Base-by-base conservation (phyloP, 2,797 vertebrate species). In the Epinephelus awoara region DNA sequence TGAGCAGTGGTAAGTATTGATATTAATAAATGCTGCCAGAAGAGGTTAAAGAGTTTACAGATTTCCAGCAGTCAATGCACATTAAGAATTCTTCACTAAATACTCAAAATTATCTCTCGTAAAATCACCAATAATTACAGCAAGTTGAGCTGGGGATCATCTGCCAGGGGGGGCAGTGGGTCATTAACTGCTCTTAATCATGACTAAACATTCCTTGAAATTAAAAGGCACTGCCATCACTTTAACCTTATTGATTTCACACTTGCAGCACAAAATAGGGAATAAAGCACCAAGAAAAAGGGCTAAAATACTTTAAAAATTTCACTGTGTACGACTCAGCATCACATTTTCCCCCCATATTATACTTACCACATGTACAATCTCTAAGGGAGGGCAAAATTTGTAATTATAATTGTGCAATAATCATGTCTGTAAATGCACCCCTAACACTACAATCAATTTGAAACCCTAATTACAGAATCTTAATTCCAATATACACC, bases 181-280 rank as follows among this genome's bases (percentile, higher is more conserved):
- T 91, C 70, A 63, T 82, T 80, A 67, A 59, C 42, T 61, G 57
- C 34, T 80, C 66, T 74, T 78, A 72, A 87, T 85, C 64, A 80
- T 72, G 57, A 86, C 1, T 42, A 29, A 61, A 79, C 58, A n/a
- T 72, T 68, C 34, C 19, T 42, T 29, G 47, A 77, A 83, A 77
- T 88, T 75, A 83, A 80, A 85, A 65, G 0, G 0, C 51, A 54
- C 19, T 67, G 49, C 54, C 21, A 59, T 77, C 66, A 17, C 70
- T 63, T 85, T 84, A 85, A 80, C 82, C 49, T 72, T 27, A 89
- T 85, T 75, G 79, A 91, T 81, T 77, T 82, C 7, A 65, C 40
- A 68, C 13, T 58, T 27, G 21, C 64, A 72, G 51, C 8, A 2
- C 13, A 69, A 62, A 67, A 58, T 10, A 51, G 6, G 12, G 11